These are phyloP conservation scores for Erpornis zantholeuca DNA, from an alignment of 2,113 vertebrate species.

Conservation along the genomic window DNA sequence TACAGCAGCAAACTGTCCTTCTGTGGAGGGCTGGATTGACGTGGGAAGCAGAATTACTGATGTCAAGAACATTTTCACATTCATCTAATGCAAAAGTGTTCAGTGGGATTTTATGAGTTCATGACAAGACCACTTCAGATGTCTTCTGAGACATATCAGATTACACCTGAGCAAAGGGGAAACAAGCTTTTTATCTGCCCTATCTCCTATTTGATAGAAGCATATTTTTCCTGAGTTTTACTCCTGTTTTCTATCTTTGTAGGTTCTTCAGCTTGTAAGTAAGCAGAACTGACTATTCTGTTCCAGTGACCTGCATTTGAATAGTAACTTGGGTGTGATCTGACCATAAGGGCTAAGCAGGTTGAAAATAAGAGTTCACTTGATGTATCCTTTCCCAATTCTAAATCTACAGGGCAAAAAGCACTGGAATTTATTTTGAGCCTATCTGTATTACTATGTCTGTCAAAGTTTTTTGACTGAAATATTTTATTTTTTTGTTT, in stretches of 20 bases:
- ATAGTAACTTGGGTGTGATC: neutral
- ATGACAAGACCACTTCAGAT: neutral
- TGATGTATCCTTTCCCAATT: neutral
- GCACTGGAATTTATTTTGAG: neutral
- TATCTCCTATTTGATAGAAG: neutral
- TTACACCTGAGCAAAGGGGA: neutral
- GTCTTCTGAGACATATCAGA: neutral
- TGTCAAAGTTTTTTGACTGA: neutral
- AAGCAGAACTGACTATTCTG: neutral
- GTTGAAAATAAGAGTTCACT: neutral
- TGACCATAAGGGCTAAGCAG: neutral
- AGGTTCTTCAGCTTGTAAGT: neutral
- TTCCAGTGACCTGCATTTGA: neutral
- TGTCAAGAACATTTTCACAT: neutral
- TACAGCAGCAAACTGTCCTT: neutral
- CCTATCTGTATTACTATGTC: neutral
- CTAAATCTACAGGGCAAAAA: neutral
- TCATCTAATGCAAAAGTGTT: neutral
- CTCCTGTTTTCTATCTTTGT: neutral
- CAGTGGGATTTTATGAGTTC: neutral
- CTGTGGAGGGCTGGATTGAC: neutral
- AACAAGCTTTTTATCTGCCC: neutral
- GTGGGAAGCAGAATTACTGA: neutral
- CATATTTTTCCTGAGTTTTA: neutral
- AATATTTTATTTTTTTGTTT: neutral